These are phyloP conservation scores for Stichopus horrens DNA, from an alignment of 53 echinoderm and acorn worm species.

Conservation along the genomic window DNA sequence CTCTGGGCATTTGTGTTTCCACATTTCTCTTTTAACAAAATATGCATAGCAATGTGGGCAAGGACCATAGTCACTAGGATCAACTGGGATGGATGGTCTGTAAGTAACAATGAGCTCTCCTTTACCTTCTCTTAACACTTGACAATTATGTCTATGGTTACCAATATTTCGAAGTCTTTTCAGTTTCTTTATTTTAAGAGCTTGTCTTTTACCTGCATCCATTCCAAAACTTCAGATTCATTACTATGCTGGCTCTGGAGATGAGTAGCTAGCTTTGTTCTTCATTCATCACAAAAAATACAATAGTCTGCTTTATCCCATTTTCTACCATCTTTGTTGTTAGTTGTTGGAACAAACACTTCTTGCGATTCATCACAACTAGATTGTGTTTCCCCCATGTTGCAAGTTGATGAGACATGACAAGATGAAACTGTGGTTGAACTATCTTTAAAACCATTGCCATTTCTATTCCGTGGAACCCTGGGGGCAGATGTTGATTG, in stretches of 20 bases:
- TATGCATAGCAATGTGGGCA: slow-evolving; percentile 50
- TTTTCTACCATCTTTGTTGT: neutral
- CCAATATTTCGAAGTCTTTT: slow-evolving; percentile 23
- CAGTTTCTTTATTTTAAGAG: slow-evolving; percentile 10
- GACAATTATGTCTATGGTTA: slow-evolving; percentile 45
- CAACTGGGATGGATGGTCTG: slow-evolving; percentile 16
- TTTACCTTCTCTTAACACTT: slow-evolving; percentile 35
- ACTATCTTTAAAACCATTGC: too few relatives aligned
- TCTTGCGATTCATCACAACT: neutral
- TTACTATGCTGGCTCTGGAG: slow-evolving; percentile 22
- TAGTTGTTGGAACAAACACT: neutral
- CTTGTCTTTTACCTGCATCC: slow-evolving; percentile 23
- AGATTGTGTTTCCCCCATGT: too few relatives aligned
- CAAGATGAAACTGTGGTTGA: neutral
- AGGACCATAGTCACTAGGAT: slow-evolving; percentile 48
- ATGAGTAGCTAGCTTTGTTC: slow-evolving; percentile 33
- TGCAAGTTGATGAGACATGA: neutral
- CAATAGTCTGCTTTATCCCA: slow-evolving; percentile 51
- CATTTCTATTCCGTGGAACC: too few relatives aligned
- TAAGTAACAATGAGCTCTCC: slow-evolving; percentile 46
- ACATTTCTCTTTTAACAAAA: slow-evolving; percentile 32
- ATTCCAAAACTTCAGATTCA: slow-evolving; percentile 35
- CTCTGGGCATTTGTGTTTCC: slow-evolving; percentile 17
- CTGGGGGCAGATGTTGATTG: neutral
- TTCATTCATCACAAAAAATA: slow-evolving; percentile 15